phyloP scores from a whole-genome alignment of 1,140 invertebrate genomes.

The Eriocheir sinensis region DNA sequence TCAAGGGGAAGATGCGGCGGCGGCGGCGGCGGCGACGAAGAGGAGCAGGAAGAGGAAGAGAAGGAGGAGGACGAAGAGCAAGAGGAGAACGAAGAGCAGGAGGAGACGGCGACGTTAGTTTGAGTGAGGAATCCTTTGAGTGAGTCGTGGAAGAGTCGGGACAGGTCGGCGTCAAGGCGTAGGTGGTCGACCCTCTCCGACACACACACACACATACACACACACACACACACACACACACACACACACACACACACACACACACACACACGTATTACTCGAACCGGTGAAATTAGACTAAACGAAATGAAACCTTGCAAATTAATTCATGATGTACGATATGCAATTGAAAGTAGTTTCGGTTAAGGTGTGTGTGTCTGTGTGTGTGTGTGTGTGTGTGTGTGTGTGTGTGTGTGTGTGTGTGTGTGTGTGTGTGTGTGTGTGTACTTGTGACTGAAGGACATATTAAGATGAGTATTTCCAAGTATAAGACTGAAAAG shows the following conservation, averaged over 20 bases:
- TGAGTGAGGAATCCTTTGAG: not conserved
- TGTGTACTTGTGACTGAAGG: too few relatives aligned
- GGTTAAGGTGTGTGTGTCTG: not conserved
- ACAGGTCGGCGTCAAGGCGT: not conserved
- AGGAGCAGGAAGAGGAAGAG: too few relatives aligned
- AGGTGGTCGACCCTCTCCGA: not conserved
- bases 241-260: not conserved
- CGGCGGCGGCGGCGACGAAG: not conserved
- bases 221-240: too few relatives aligned
- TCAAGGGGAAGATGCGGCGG: not conserved
- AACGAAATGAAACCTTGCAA: too few relatives aligned
- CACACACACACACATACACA: too few relatives aligned
- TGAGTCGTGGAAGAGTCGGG: not conserved
- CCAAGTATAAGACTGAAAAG: not conserved
- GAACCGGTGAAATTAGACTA: too few relatives aligned
- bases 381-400: constrained; percentile 11
- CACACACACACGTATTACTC: not conserved
- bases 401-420: too few relatives aligned
- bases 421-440: not conserved
- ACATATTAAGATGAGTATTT: not conserved
- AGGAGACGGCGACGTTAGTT: not conserved
- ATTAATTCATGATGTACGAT: too few relatives aligned
- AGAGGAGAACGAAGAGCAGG: too few relatives aligned
- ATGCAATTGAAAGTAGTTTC: too few relatives aligned
- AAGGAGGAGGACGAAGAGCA: too few relatives aligned